Base-by-base conservation (phyloP, 2,797 vertebrate species). In the Synaphobranchus kaupii region DNA sequence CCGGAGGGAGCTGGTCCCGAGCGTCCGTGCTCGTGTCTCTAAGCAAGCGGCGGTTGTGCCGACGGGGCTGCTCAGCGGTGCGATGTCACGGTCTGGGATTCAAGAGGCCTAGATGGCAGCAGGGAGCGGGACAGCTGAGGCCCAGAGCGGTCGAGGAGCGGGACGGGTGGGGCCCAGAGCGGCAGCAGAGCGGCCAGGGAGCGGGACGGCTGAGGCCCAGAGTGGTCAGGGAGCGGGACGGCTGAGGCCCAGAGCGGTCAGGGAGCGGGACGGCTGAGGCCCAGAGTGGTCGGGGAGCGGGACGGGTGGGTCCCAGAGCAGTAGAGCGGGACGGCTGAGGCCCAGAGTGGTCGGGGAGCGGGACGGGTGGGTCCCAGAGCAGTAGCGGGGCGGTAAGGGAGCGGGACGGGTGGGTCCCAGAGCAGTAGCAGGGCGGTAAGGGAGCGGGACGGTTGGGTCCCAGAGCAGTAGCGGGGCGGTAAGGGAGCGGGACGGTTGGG, bases 231-330 rank as follows among this genome's bases (percentile, higher is more conserved):
- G 84, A 81, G 82, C 25, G 47, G 47, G 78, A 56, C 6, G 10
- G 50, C 4, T 7, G 17, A 22, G 58, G 15, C 13, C 10, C n/a
- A 44, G 63, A 63, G 86, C 25, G n/a, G 47, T 81, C 58, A 84
- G 86, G 86, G 84, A 81, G 82, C 25, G 47, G 47, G 78, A 56
- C 6, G 10, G 50, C 4, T 7, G 17, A 22, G 58, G 15, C 13
- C 10, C n/a, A 44, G 63, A 63, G 86, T 13, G n/a, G 47, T 81
- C 58, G 73, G 86, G 86, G 84, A 81, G 82, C 25, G 47, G 47
- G 78, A 56, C 6, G 0, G 15, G 56, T 13, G 56, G 13, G 56
- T 13, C 3, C 3, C 0, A 8, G 48, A 39, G 73, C 39, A 39
- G 73, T 17, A 76, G 60, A 1, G 25, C 60, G 8, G 60, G 3